Base-by-base conservation (phyloP, 2,113 vertebrate species). In the Ivindomyrus marchei region DNA sequence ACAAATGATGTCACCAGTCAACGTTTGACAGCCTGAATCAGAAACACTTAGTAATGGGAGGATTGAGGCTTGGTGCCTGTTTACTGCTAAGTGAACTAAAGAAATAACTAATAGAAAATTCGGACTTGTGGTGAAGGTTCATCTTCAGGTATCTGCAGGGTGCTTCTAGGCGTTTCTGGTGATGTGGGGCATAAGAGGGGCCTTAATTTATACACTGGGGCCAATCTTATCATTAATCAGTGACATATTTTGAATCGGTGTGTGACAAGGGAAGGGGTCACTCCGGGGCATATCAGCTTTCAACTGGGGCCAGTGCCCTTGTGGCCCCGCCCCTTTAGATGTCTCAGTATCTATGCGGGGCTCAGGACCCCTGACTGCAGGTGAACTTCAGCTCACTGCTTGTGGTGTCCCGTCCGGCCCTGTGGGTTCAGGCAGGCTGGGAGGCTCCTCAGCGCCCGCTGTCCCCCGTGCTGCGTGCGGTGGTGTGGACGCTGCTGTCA, bases 401-500 rank as follows among this genome's bases (percentile, higher is more conserved):
- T 86, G 53, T 89, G 17, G 86, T 89, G 83, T 89, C 56, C 56
- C 42, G 85, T 56, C n/a, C 87, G 83, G 21, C 45, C 11, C 62
- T 92, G 89, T 90, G 77, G 90, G 62, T 89, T 24, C 90, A 96
- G 95, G 80, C 91, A 88, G 90, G 91, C 0, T 91, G 91, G 92
- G 94, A 95, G 70, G 91, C 91, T 3, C 93, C 93, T 1, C 90
- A 89, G 70, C 93, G 91, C 17, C 62, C 91, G 90, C 93, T 94
- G 50, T 94, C 95, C 85, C 95, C 95, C 11, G 96, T 95, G 89
- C 94, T 99, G 0, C 93, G 95, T 91, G 97, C 97, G 58, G 91
- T 97, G 24, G 93, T 97, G 87, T 98, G 98, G 97, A 97, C 96
- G 0, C 96, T 98, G 89, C 97, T 98, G 90, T 98, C 97, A 7